phyloP scores from a whole-genome alignment of 1,140 invertebrate genomes.

The Thaumetopoea pityocampa region DNA sequence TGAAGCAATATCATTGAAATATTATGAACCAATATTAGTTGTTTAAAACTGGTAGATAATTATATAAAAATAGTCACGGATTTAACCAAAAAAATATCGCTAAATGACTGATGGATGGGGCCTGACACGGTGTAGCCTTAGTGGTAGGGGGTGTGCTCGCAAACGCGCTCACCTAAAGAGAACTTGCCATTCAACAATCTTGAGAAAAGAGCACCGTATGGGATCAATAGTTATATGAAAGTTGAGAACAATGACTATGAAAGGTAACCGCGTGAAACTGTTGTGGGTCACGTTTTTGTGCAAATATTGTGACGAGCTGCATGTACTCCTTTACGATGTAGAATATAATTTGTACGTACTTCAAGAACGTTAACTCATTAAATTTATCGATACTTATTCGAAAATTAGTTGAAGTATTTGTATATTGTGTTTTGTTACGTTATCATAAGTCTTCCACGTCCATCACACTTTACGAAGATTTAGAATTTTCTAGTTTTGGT shows the following conservation, averaged over 20 bases:
- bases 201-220: conserved; percentile 49
- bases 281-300: conserved; percentile 36
- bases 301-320: conserved; percentile 32
- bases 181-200: conserved; percentile 50
- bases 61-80: conserved; percentile 35
- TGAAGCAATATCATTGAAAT: conserved; percentile 46
- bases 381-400: too few relatives aligned
- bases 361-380: too few relatives aligned
- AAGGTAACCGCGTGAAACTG: conserved; percentile 42
- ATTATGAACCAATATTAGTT: too few relatives aligned
- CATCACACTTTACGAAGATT: too few relatives aligned
- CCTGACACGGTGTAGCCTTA: background rate
- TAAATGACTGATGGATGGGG: conserved; percentile 13
- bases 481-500: too few relatives aligned
- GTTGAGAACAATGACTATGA: conserved; percentile 60
- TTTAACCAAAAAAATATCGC: conserved; percentile 48
- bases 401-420: too few relatives aligned
- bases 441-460: too few relatives aligned
- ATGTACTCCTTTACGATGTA: too few relatives aligned
- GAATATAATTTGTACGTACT: too few relatives aligned
- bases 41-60: conserved; percentile 37
- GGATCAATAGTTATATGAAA: conserved; percentile 51
- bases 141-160: conserved; percentile 4
- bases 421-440: too few relatives aligned
- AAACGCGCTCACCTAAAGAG: conserved; percentile 41